phyloP scores from a whole-genome alignment of 2,113 vertebrate genomes.

The Brevimyrus niger region DNA sequence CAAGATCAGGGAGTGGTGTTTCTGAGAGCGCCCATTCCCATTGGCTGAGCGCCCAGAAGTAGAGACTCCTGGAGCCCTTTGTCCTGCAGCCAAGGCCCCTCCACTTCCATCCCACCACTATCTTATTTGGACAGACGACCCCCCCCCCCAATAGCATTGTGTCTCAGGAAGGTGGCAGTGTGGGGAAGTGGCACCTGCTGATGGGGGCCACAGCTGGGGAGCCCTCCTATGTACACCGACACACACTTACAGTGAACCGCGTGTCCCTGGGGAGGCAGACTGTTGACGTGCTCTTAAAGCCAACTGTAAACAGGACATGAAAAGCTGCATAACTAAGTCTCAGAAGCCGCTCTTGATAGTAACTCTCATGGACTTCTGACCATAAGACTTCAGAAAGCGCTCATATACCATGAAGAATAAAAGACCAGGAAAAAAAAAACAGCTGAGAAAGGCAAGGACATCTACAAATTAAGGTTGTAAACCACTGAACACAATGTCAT shows the following conservation, averaged over 20 bases:
- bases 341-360: neutral
- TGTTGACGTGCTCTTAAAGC: neutral
- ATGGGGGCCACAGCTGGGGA: neutral
- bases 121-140: constrained; percentile 4
- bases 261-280: neutral
- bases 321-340: neutral
- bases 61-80: neutral
- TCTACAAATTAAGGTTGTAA: neutral
- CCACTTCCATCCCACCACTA: neutral
- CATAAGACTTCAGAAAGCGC: neutral
- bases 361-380: neutral
- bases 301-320: neutral
- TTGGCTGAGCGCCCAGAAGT: neutral
- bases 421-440: neutral
- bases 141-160: neutral
- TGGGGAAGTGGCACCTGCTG: neutral
- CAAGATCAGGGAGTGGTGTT: neutral
- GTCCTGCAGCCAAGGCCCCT: neutral
- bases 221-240: neutral
- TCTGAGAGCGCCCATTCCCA: neutral
- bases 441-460: neutral
- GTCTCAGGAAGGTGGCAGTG: neutral
- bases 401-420: neutral
- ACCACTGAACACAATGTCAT: neutral
- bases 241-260: neutral